These are phyloP conservation scores for Danio rerio DNA, from an alignment of 2,113 vertebrate genomes.

Conservation along the genomic window GRCz12tu NC_133182.1:37600501-37601000, in stretches of 20 bases:
- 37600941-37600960: too few species aligned
- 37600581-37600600: constrained; percentile 54
- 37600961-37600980: too few species aligned
- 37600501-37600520: constrained; percentile 64
- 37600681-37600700: background rate
- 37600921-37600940: too few species aligned
- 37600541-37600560: constrained; percentile 70
- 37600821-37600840: background rate
- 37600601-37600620: constrained; percentile 57
- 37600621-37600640: constrained; percentile 42
- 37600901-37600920: too few species aligned
- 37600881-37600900: background rate
- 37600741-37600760: background rate
- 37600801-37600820: background rate
- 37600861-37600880: background rate
- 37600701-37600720: background rate
- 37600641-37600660: constrained; percentile 42
- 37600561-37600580: constrained; percentile 69
- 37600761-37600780: background rate
- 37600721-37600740: background rate
- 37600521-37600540: constrained; percentile 67
- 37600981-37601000: too few species aligned
- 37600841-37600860: background rate
- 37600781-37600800: background rate
- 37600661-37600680: constrained; percentile 9